These are phyloP conservation scores for Falco concolor DNA, from an alignment of 2,797 vertebrate genomes.

Conservation along the genomic window DNA sequence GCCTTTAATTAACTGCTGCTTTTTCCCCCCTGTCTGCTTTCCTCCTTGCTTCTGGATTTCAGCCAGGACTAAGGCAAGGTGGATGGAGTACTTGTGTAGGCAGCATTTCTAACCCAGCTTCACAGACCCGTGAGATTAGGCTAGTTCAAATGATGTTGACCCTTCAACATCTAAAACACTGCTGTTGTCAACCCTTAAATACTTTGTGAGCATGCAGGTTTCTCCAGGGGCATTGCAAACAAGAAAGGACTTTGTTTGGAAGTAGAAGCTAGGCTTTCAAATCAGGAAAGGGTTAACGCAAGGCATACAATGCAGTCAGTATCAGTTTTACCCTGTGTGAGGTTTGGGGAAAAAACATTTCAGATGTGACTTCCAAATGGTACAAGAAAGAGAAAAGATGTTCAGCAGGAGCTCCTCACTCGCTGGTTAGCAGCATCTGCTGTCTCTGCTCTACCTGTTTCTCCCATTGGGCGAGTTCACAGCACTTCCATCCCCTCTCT, in stretches of 20 bases:
- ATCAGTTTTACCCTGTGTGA: background rate
- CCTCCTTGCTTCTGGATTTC: background rate
- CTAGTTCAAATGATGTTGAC: slow-evolving; percentile 14
- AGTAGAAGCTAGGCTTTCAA: background rate
- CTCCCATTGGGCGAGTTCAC: accelerated
- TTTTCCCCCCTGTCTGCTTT: background rate
- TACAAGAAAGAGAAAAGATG: background rate
- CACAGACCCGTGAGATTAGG: background rate
- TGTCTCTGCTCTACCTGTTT: background rate
- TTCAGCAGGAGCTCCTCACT: background rate
- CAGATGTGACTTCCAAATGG: background rate
- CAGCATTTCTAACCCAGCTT: background rate
- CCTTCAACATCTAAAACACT: background rate
- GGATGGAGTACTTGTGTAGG: background rate
- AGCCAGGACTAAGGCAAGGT: background rate
- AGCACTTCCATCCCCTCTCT: background rate
- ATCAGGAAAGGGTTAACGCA: background rate
- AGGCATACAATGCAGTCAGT: background rate
- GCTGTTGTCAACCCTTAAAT: background rate
- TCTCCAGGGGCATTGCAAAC: background rate
- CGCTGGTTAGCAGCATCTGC: background rate
- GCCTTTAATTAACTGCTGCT: background rate
- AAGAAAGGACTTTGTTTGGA: background rate
- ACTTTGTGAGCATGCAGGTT: background rate
- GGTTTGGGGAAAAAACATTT: background rate